These are phyloP conservation scores for Anolis sagrei DNA, from an alignment of 2,113 vertebrate species.

Conservation along the genomic window DNA sequence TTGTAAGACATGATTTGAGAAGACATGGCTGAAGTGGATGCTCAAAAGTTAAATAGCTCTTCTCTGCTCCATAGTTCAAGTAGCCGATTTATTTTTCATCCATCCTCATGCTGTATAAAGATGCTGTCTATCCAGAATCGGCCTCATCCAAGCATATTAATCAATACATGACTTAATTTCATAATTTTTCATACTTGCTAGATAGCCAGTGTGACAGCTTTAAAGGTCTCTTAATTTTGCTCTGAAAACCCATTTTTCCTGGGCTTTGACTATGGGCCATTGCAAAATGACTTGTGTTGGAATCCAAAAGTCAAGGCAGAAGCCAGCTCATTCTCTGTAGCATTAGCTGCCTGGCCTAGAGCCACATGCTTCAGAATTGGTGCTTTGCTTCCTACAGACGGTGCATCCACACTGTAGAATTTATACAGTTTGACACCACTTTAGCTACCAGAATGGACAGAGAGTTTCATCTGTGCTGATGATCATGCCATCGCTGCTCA, in stretches of 20 bases:
- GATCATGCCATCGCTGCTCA: too few relatives aligned
- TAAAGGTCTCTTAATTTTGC: not conserved
- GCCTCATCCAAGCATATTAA: not conserved
- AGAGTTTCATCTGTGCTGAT: too few relatives aligned
- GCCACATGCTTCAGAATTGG: too few relatives aligned
- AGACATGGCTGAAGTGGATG: not conserved
- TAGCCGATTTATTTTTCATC: not conserved
- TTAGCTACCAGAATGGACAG: too few relatives aligned
- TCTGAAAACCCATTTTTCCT: not conserved
- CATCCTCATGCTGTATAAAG: not conserved
- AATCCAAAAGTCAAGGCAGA: not conserved
- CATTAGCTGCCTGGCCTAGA: not conserved
- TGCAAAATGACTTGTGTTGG: not conserved
- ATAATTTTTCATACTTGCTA: not conserved
- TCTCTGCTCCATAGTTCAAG: not conserved
- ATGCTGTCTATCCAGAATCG: not conserved
- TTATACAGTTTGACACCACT: too few relatives aligned
- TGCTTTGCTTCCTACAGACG: too few relatives aligned
- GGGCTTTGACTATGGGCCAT: not conserved
- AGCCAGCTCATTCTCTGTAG: not conserved
- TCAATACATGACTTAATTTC: conserved; percentile 10
- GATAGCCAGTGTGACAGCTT: not conserved
- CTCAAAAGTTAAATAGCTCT: not conserved
- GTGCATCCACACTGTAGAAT: too few relatives aligned
- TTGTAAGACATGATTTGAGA: not conserved